phyloP scores from a whole-genome alignment of 2,888 invertebrate genomes.

The Cryptus armator region DNA sequence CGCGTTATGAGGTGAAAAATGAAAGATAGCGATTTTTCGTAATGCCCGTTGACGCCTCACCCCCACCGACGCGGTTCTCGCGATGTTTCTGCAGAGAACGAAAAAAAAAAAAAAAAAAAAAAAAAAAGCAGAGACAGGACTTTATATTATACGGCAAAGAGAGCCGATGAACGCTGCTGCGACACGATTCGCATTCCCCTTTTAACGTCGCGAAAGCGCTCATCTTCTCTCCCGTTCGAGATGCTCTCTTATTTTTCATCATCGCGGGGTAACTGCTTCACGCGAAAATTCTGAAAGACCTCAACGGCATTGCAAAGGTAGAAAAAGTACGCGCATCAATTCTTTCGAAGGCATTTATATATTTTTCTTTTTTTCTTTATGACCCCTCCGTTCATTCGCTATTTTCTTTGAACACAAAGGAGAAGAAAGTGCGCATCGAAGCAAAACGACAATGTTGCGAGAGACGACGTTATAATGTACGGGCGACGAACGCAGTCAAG shows the following conservation, averaged over 20 bases:
- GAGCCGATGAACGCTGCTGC: background rate
- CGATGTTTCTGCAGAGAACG: background rate
- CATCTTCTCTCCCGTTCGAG: background rate
- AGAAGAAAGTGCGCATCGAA: background rate
- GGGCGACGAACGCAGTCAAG: background rate
- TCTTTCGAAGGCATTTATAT: constrained; percentile 35
- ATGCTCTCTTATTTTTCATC: constrained; percentile 29
- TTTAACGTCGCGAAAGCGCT: constrained; percentile 25
- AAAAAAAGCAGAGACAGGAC: no score
- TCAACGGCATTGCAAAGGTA: constrained; percentile 27
- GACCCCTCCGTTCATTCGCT: constrained; percentile 16
- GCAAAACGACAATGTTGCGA: constrained; percentile 2
- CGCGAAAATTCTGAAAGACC: constrained; percentile 15
- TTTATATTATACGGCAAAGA: no score
- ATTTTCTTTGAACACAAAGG: constrained; percentile 31
- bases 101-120: background rate
- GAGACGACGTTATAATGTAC: background rate
- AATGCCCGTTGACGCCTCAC: constrained; percentile 66
- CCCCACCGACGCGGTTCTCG: constrained; percentile 10
- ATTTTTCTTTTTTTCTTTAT: constrained; percentile 17
- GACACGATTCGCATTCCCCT: constrained; percentile 32
- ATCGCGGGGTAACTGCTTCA: constrained; percentile 15
- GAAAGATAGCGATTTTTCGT: constrained; percentile 81
- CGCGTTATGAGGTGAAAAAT: constrained; percentile 83
- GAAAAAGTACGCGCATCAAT: constrained; percentile 26